Conservation (phyloP, 2,888 invertebrate species). For the Ichneumon xanthorius region DNA sequence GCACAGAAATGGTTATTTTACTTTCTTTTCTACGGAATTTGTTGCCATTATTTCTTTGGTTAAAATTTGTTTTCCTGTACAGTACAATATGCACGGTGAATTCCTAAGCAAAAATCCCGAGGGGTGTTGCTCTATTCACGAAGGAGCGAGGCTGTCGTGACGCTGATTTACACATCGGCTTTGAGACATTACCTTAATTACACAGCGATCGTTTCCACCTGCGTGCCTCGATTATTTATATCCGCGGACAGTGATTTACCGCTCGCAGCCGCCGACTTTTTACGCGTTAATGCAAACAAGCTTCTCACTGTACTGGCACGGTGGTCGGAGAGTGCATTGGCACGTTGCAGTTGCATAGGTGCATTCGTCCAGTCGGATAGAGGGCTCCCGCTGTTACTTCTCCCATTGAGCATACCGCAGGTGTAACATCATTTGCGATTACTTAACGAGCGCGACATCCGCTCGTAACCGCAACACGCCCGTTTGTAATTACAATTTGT, state of each 20-base stretch:
- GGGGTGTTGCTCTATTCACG: conserved; percentile 18
- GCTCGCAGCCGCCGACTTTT: conserved; percentile 16
- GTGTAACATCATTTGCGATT: conserved; percentile 37
- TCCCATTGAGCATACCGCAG: conserved; percentile 30
- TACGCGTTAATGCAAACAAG: conserved; percentile 19
- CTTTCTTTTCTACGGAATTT: background rate
- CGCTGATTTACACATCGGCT: conserved; percentile 52
- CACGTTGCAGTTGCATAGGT: conserved; percentile 20
- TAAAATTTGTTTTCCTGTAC: background rate
- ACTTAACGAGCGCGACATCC: conserved; percentile 51
- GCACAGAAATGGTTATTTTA: background rate
- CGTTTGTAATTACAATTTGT: conserved; percentile 46
- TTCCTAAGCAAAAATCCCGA: conserved; percentile 2
- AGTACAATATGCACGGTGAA: background rate
- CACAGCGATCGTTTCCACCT: conserved; percentile 46
- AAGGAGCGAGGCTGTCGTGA: conserved; percentile 24
- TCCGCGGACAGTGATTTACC: conserved; percentile 40
- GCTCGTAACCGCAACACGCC: conserved; percentile 30
- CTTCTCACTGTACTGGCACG: background rate
- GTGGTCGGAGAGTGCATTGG: conserved; percentile 1
- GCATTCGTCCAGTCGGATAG: conserved; percentile 25
- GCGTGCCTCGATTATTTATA: conserved; percentile 43
- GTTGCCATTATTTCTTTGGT: background rate
- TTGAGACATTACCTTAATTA: conserved; percentile 51
- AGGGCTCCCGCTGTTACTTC: conserved; percentile 2